Evolutionary conservation across 2,113 vertebrate species (phyloP).

Genomic region (Nothobranchius kuhntae): DNA sequence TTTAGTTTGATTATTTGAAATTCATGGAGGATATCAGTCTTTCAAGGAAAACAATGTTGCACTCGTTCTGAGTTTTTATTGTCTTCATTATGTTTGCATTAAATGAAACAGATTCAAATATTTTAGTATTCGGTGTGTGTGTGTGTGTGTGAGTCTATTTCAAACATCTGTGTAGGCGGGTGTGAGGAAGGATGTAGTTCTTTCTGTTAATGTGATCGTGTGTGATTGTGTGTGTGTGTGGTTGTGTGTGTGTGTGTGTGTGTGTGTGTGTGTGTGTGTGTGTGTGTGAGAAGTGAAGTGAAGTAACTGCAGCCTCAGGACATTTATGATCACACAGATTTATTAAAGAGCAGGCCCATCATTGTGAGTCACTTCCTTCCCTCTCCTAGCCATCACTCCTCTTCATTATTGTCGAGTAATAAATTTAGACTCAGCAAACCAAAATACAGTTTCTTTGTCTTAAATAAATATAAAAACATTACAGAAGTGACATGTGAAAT

Average conservation of each 20-base stretch:
- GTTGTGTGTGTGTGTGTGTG: conserved; percentile 4
- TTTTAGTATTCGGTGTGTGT: too few relatives aligned
- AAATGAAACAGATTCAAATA: too few relatives aligned
- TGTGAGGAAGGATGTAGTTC: conserved; percentile 17
- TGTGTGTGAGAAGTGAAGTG: background rate
- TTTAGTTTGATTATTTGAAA: too few relatives aligned
- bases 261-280: conserved; percentile 7
- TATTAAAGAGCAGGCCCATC: conserved; percentile 36
- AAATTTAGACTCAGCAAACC: conserved; percentile 37
- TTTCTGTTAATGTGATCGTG: conserved; percentile 5
- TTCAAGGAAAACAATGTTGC: background rate
- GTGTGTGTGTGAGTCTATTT: background rate
- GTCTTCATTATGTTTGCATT: background rate
- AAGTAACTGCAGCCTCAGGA: conserved; percentile 12
- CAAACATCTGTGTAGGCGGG: conserved; percentile 24
- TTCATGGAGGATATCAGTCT: background rate
- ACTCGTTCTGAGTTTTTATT: background rate
- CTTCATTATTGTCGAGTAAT: conserved; percentile 54
- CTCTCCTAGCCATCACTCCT: conserved; percentile 48
- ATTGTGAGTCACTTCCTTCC: conserved; percentile 59
- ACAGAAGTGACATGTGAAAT: background rate
- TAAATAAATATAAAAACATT: background rate
- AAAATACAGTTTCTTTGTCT: conserved; percentile 5
- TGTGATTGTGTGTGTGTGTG: conserved; percentile 11
- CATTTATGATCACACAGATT: conserved; percentile 42